phyloP scores from a whole-genome alignment of 2,797 vertebrate genomes.

The Orientallactaga sibirica region DNA sequence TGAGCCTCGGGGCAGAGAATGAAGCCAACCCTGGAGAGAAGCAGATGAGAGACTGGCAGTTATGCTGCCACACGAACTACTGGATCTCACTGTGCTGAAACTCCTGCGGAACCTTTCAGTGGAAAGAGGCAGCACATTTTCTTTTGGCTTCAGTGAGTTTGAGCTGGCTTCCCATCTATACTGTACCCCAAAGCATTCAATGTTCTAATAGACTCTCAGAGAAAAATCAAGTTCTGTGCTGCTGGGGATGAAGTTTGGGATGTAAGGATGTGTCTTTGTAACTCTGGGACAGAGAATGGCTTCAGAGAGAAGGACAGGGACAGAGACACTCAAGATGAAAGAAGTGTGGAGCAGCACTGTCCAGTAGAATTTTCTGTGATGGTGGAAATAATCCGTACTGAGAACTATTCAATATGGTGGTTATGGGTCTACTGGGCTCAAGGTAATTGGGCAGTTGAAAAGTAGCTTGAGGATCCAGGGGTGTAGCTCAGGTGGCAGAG shows the following conservation, averaged over 20 bases:
- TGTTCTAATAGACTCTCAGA: not conserved
- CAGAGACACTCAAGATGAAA: not conserved
- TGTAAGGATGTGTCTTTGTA: not conserved
- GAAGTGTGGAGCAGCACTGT: no score
- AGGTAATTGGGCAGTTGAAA: not conserved
- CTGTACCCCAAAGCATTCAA: not conserved
- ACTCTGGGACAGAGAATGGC: not conserved
- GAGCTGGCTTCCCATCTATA: not conserved
- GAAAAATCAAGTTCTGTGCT: not conserved
- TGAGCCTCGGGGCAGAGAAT: not conserved
- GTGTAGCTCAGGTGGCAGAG: no score
- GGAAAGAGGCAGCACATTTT: not conserved
- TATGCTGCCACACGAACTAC: not conserved
- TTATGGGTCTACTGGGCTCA: not conserved
- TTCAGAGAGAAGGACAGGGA: not conserved
- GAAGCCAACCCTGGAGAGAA: not conserved
- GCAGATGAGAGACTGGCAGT: not conserved
- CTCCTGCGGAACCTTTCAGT: not conserved
- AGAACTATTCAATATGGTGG: fast-evolving
- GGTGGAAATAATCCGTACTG: no score
- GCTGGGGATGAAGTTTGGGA: not conserved
- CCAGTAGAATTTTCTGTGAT: not conserved
- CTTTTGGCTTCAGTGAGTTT: not conserved
- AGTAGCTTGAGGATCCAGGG: no score
- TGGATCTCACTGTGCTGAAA: not conserved